A percentile compares a stretch with the other conserved stretches of the same genome.
These are phyloP conservation scores for Nysson spinosus DNA, from an alignment of 2,888 invertebrate genomes.

Conservation along the genomic window DNA sequence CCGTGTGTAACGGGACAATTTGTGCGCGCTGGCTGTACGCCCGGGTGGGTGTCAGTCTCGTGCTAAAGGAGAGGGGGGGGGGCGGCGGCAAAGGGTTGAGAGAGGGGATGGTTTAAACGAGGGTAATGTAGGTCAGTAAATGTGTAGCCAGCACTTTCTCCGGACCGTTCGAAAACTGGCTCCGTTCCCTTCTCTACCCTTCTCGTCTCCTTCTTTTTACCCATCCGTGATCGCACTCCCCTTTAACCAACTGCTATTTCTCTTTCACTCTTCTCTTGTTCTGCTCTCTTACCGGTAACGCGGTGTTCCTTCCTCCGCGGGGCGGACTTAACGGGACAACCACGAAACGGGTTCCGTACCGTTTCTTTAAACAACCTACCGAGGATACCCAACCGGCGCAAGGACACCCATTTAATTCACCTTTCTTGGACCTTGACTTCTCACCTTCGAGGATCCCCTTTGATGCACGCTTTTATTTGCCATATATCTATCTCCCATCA, in stretches of 20 bases:
- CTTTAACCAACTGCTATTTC: neutral
- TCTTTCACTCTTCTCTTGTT: slow-evolving; percentile 7
- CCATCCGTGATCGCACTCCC: neutral
- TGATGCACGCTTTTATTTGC: too few relatives aligned
- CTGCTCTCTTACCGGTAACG: slow-evolving; percentile 8
- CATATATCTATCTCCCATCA: too few relatives aligned
- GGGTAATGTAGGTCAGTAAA: slow-evolving; percentile 77
- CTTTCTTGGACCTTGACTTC: neutral
- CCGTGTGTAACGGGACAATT: slow-evolving; percentile 63
- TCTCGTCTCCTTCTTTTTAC: neutral
- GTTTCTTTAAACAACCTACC: slow-evolving; percentile 24
- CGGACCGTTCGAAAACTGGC: slow-evolving; percentile 75
- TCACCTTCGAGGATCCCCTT: too few relatives aligned
- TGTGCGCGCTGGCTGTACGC: slow-evolving; percentile 58
- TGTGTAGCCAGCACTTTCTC: slow-evolving; percentile 74
- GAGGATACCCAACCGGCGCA: slow-evolving; percentile 32
- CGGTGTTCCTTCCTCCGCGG: slow-evolving; percentile 17
- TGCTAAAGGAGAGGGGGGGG: slow-evolving; percentile 18
- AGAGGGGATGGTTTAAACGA: too few relatives aligned
- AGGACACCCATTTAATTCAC: slow-evolving; percentile 10
- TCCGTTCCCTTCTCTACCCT: slow-evolving; percentile 36
- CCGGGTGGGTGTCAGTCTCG: slow-evolving; percentile 51
- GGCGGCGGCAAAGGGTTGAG: too few relatives aligned
- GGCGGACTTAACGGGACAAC: slow-evolving; percentile 67
- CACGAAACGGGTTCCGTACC: slow-evolving; percentile 61